A percentile compares a stretch with the other conserved stretches of the same genome.
phyloP scores from a whole-genome alignment of 2,113 vertebrate genomes.

The Seriola aureovittata region DNA sequence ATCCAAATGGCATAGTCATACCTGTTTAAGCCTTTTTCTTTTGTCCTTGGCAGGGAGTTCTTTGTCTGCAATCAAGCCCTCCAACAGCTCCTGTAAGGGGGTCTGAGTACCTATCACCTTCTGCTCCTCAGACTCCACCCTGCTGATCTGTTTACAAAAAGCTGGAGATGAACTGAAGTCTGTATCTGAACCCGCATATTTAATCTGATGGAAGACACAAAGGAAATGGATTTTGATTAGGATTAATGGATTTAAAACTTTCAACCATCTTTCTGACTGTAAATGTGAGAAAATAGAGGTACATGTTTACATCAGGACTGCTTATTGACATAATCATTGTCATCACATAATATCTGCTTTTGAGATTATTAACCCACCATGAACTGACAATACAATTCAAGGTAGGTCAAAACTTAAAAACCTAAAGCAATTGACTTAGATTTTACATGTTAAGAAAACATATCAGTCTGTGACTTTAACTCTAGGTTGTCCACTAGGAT shows the following conservation, averaged over 20 bases:
- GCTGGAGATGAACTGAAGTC: slow-evolving; percentile 77
- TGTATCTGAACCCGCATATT: slow-evolving; percentile 77
- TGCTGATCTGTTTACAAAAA: slow-evolving; percentile 73
- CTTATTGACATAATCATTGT: neutral
- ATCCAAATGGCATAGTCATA: neutral
- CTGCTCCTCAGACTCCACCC: slow-evolving; percentile 68
- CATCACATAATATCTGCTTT: neutral
- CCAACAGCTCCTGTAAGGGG: slow-evolving; percentile 74
- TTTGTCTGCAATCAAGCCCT: slow-evolving; percentile 78
- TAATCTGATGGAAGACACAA: slow-evolving; percentile 67
- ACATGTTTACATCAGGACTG: too few species aligned
- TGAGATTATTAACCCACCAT: neutral
- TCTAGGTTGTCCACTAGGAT: too few species aligned
- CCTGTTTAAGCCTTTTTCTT: slow-evolving; percentile 79
- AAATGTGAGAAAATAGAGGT: neutral
- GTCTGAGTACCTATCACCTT: slow-evolving; percentile 76
- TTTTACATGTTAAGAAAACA: neutral
- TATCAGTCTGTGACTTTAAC: too few species aligned
- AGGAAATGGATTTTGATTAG: neutral
- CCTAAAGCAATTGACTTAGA: too few species aligned
- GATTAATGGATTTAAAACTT: slow-evolving; percentile 6
- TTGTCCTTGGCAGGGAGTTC: slow-evolving; percentile 78
- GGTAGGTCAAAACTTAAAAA: neutral
- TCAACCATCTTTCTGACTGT: neutral
- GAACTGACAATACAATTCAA: neutral